phyloP scores from a whole-genome alignment of 2,113 vertebrate genomes.

The Lathamus discolor region DNA sequence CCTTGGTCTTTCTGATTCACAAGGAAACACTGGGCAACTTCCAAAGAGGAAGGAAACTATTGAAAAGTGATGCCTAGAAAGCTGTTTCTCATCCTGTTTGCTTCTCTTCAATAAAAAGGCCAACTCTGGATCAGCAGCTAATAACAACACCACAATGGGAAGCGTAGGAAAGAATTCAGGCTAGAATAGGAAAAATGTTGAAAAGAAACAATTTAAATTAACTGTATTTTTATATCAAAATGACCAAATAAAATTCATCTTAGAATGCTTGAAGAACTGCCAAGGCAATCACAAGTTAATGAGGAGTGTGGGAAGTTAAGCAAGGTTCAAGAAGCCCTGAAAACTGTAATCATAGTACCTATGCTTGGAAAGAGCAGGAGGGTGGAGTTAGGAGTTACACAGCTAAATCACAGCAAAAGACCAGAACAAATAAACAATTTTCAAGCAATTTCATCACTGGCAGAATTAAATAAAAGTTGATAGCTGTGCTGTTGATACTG shows the following conservation, averaged over 20 bases:
- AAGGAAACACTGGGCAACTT: neutral
- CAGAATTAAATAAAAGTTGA: slow-evolving; percentile 23
- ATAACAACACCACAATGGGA: neutral
- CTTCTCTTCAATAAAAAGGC: neutral
- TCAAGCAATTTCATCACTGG: neutral
- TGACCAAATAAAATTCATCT: neutral
- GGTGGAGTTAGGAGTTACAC: neutral
- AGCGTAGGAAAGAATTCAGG: neutral
- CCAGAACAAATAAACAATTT: neutral
- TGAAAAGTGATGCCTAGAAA: neutral
- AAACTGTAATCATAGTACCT: neutral
- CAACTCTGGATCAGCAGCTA: neutral
- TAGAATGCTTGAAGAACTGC: neutral
- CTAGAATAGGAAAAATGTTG: neutral
- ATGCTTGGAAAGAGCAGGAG: neutral
- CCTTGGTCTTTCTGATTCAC: neutral
- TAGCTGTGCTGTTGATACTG: neutral
- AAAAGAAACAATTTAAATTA: neutral
- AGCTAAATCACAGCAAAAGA: neutral
- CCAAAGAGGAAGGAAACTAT: neutral
- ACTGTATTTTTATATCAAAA: slow-evolving; percentile 6
- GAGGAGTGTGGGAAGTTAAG: neutral
- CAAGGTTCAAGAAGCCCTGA: neutral
- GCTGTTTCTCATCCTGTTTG: neutral
- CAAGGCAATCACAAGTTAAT: neutral